Conservation (phyloP, 2,888 invertebrate genomes). For the Cantharis lateralis region DNA sequence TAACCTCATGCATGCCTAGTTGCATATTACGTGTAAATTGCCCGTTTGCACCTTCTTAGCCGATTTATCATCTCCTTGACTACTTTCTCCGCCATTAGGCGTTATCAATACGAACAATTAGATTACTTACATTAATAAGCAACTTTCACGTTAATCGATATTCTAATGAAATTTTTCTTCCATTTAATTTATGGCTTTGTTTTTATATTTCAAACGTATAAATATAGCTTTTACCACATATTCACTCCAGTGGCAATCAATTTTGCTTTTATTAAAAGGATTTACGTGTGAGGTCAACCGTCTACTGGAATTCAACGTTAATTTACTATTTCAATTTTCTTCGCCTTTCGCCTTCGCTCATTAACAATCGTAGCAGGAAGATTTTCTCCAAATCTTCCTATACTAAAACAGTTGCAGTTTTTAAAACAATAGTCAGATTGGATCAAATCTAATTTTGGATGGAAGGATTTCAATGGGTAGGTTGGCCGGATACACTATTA, state of each 20-base stretch:
- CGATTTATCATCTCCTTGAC: conserved; percentile 6
- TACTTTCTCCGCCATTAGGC: conserved; percentile 24
- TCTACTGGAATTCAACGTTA: not conserved
- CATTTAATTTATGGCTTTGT: not conserved
- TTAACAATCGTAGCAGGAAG: too few relatives aligned
- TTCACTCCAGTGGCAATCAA: not conserved
- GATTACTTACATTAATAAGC: conserved; percentile 20
- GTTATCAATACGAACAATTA: conserved; percentile 12
- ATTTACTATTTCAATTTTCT: not conserved
- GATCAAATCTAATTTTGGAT: too few relatives aligned
- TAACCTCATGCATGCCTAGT: not conserved
- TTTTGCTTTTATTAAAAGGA: not conserved
- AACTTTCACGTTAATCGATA: conserved; percentile 21
- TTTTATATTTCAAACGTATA: not conserved
- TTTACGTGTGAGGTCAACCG: not conserved
- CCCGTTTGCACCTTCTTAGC: conserved; percentile 6
- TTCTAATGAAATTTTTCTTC: not conserved
- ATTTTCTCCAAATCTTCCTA: too few relatives aligned
- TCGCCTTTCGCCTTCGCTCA: not conserved
- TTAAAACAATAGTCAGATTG: too few relatives aligned
- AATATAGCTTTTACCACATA: not conserved
- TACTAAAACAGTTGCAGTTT: too few relatives aligned
- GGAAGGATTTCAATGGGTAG: too few relatives aligned
- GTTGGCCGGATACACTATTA: too few relatives aligned
- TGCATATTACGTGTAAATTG: not conserved